phyloP scores from a whole-genome alignment of 2,113 vertebrate species.

The Heterotis niloticus region DNA sequence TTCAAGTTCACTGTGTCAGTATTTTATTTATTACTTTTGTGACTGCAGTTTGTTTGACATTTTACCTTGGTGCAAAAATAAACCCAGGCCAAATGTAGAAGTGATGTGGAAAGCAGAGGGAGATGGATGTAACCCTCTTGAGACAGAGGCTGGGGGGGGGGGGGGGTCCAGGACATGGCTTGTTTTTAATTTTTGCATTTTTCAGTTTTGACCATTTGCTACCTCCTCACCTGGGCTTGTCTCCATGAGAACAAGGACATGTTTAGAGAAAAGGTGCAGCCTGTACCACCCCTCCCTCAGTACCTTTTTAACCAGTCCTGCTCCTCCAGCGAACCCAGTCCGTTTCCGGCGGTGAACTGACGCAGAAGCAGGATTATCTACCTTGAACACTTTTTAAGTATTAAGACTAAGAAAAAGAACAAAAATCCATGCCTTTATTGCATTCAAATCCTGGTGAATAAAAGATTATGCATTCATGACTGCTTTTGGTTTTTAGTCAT shows the following conservation, averaged over 20 bases:
- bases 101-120: neutral
- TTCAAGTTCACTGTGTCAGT: conserved; percentile 5
- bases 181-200: neutral
- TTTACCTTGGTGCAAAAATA: neutral
- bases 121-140: neutral
- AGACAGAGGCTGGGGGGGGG: neutral
- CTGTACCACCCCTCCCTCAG: neutral
- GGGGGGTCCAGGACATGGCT: neutral
- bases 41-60: conserved; percentile 9
- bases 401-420: conserved; percentile 10
- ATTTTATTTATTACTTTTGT: neutral
- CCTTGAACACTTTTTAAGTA: conserved; percentile 10
- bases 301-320: conserved; percentile 4
- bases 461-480: conserved; percentile 12
- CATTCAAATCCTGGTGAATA: conserved; percentile 19
- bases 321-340: neutral
- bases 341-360: neutral
- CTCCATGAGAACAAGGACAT: conserved; percentile 13
- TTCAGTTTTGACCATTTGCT: conserved; percentile 5
- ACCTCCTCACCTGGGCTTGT: conserved; percentile 14
- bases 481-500: neutral
- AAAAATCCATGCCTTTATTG: conserved; percentile 6
- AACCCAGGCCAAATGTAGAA: neutral
- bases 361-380: neutral
- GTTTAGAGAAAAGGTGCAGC: neutral